Conservation (phyloP, 1,140 invertebrate genomes). For the Plutomurus gul region DNA sequence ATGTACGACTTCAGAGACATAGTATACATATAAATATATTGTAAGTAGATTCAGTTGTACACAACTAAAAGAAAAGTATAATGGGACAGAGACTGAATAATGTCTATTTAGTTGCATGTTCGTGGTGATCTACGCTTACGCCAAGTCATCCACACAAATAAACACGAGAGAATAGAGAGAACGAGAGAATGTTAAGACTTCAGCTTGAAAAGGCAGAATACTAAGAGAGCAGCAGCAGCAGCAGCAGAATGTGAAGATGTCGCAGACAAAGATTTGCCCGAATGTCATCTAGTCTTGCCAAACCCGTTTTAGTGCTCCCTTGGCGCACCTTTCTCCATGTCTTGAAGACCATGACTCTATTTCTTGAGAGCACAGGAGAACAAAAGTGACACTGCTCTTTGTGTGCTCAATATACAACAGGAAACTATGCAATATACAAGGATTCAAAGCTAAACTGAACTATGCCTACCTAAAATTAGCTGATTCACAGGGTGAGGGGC, state of each 20-base stretch:
- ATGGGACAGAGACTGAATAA: neutral
- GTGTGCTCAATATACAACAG: too few species aligned
- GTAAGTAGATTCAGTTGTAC: too few species aligned
- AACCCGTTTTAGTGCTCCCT: constrained; percentile 14
- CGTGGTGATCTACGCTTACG: neutral
- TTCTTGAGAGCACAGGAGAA: too few species aligned
- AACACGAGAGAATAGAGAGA: neutral
- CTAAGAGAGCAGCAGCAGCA: too few species aligned
- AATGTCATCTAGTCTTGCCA: constrained; percentile 14
- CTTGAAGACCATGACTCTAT: too few species aligned
- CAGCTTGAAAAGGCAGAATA: neutral
- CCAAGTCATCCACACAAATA: neutral
- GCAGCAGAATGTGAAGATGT: neutral
- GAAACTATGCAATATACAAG: too few species aligned
- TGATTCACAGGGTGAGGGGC: too few species aligned
- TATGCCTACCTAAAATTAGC: too few species aligned
- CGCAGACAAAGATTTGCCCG: neutral
- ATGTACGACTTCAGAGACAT: too few species aligned
- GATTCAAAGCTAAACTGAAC: too few species aligned
- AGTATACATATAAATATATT: too few species aligned
- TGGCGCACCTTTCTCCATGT: constrained; percentile 22
- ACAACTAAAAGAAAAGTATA: neutral
- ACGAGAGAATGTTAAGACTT: neutral
- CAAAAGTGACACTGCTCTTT: too few species aligned
- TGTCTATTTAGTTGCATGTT: neutral